phyloP scores from a whole-genome alignment of 2,888 invertebrate species.

The Megalurothrips usitatus region DNA sequence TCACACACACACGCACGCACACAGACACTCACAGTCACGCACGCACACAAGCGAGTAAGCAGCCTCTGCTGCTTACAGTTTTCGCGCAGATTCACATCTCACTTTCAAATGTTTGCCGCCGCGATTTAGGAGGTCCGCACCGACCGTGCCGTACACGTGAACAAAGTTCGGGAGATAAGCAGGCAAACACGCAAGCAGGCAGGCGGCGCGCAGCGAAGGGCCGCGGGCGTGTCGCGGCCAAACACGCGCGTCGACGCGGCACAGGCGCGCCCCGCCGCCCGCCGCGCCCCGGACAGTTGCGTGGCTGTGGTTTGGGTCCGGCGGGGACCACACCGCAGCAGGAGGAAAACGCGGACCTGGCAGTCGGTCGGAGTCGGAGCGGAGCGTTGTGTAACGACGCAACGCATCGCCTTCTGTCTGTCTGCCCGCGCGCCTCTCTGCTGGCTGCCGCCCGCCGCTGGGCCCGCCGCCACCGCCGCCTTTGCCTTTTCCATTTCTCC shows the following conservation, averaged over 20 bases:
- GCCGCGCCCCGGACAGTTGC: too few relatives aligned
- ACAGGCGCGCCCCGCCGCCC: too few relatives aligned
- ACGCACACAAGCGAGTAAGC: not conserved
- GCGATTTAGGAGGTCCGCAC: not conserved
- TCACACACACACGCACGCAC: not conserved
- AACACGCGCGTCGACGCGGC: too few relatives aligned
- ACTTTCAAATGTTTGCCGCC: constrained; percentile 6
- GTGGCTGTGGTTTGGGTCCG: too few relatives aligned
- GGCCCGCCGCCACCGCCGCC: not conserved
- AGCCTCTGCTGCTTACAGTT: not conserved
- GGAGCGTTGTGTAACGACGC: too few relatives aligned
- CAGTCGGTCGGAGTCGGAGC: not conserved
- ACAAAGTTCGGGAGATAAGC: constrained; percentile 17
- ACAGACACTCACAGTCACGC: too few relatives aligned
- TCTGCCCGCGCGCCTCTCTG: not conserved
- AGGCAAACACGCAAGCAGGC: not conserved
- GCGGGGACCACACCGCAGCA: too few relatives aligned
- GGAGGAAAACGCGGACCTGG: constrained; percentile 5
- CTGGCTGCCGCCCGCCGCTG: not conserved
- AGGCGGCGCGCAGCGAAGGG: not conserved
- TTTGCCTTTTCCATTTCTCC: not conserved
- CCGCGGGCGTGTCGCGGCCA: not conserved
- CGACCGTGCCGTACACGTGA: not conserved
- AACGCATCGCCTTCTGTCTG: not conserved
- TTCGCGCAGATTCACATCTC: not conserved